Percentiles rank a stretch among this genome's conserved stretches.
Conservation (phyloP, 2,888 invertebrate genomes). For the Dolichomitus sp. region DNA sequence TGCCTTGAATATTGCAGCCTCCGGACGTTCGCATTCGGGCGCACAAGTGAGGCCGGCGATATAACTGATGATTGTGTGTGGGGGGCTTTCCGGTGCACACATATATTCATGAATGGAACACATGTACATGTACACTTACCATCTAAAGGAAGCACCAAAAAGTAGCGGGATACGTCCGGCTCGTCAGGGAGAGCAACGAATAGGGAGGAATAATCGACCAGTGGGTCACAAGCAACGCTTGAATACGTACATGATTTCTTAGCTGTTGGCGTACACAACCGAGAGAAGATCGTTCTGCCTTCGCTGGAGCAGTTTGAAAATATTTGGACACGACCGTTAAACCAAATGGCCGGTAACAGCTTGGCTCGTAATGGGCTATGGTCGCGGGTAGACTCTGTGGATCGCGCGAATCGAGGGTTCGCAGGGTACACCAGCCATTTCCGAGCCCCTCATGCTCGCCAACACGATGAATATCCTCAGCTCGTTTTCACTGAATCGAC, state of each 20-base stretch:
- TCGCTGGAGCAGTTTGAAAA: slow-evolving; percentile 70
- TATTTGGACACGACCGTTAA: slow-evolving; percentile 78
- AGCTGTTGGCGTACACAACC: slow-evolving; percentile 37
- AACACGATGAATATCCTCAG: slow-evolving; percentile 63
- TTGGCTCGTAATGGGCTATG: slow-evolving; percentile 64
- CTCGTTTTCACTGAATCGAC: slow-evolving; percentile 54
- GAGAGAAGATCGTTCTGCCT: slow-evolving; percentile 34
- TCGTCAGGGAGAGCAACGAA: background rate
- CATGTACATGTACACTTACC: background rate
- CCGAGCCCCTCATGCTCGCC: slow-evolving; percentile 43
- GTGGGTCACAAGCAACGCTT: slow-evolving; percentile 3
- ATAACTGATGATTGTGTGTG: slow-evolving; percentile 23
- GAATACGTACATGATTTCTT: slow-evolving; percentile 50
- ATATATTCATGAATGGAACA: slow-evolving; percentile 7
- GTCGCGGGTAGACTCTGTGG: slow-evolving; percentile 46
- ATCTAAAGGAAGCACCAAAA: slow-evolving; percentile 9
- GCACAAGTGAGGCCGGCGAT: slow-evolving; percentile 37
- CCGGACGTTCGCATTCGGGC: slow-evolving; percentile 46
- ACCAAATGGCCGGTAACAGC: slow-evolving; percentile 77
- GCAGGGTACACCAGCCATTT: slow-evolving; percentile 52
- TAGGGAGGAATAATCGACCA: slow-evolving; percentile 16
- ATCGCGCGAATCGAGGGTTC: slow-evolving; percentile 40
- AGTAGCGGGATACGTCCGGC: slow-evolving; percentile 33
- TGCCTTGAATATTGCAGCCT: slow-evolving; percentile 75
- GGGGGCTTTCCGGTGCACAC: slow-evolving; percentile 29